Base-by-base conservation (phyloP, 2,113 vertebrate species). In the Chaetodon trifascialis region DNA sequence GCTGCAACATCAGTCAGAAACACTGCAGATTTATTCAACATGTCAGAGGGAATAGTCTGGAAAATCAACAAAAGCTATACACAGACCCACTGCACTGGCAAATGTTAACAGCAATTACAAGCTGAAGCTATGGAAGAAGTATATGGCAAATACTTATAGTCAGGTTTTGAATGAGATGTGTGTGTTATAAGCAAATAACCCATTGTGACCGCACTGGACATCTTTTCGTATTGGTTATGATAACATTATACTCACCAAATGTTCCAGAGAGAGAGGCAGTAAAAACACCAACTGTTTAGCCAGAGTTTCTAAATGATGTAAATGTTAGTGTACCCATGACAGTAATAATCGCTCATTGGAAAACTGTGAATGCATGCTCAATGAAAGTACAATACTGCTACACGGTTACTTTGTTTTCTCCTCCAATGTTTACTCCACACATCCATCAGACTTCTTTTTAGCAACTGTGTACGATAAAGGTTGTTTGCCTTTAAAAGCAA, bases 1-100 rank as follows among this genome's bases (percentile, higher is more conserved):
- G 30, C 25, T 55, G 55, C 68, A 68, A 11, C 60, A 58, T 44
- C 69, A 54, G 36, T 70, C 72, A 76, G 8, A 82, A 34, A 49
- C 23, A 59, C 59, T 36, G 30, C 67, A 63, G 59, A 49, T 65
- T 65, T 56, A 64, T 51, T 66, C 40, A 54, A 68, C 23, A 38
- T 36, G 62, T 76, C 64, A 52, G 40, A 44, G 12, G 16, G 38
- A 58, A 59, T 23, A 14, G 55, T 36, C 5, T 30, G 38, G 7
- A 19, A 58, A 72, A 59, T 44, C 34, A 36, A 25, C 46, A 36
- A 23, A 38, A 40, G 23, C 12, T 54, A 38, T 19, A 40, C 52
- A 42, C 16, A 30, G 16, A 54, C n/a, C 44, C 34, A 63, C 36
- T 42, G 56, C 44, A 2, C 4, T 16, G 10, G n/a, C 21, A 49